Conservation (phyloP, 2,888 invertebrate genomes). For the Lumbricus terrestris region DNA sequence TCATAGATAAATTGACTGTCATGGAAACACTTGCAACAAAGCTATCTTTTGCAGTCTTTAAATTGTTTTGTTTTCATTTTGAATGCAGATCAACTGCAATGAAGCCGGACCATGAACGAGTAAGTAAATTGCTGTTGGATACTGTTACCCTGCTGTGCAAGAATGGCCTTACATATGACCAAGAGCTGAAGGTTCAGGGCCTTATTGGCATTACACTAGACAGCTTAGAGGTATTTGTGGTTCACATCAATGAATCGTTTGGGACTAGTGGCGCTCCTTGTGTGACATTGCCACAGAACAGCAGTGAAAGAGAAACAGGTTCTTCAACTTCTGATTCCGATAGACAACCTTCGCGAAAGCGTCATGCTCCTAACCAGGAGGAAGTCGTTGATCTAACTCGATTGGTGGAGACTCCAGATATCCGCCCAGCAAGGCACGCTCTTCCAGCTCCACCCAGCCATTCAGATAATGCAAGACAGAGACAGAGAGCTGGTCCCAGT, state of each 20-base stretch:
- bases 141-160: constrained; percentile 22
- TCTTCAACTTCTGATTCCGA: background rate
- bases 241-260: constrained; percentile 23
- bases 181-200: constrained; percentile 22
- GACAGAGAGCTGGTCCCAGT: background rate
- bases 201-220: constrained; percentile 23
- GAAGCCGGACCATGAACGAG: constrained; percentile 22
- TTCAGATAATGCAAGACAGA: background rate
- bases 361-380: background rate
- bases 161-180: constrained; percentile 20
- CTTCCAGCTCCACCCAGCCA: background rate
- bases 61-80: background rate
- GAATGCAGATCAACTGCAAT: background rate
- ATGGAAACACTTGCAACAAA: background rate
- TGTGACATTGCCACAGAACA: background rate
- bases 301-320: background rate
- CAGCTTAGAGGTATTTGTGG: constrained; percentile 19
- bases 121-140: constrained; percentile 17
- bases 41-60: background rate
- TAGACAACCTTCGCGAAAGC: background rate
- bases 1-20: background rate
- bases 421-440: background rate
- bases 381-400: constrained; percentile 11
- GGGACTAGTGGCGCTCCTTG: background rate
- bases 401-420: background rate